Percentiles rank a stretch among this genome's conserved stretches.
Evolutionary conservation across 2,113 vertebrate species (phyloP).

Genomic region (Gymnocephalus cernua): DNA sequence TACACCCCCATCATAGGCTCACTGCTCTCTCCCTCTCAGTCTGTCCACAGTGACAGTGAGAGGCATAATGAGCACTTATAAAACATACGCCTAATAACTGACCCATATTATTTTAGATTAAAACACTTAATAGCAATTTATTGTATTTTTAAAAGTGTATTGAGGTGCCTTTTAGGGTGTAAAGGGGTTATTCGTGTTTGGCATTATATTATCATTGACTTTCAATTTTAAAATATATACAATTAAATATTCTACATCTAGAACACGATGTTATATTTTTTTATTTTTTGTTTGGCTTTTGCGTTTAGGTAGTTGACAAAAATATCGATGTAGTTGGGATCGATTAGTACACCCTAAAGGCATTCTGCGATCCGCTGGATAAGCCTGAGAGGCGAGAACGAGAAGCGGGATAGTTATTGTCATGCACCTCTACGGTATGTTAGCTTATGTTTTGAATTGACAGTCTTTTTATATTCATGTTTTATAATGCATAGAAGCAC

Average conservation of each 20-base stretch:
- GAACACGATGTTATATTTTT: background rate
- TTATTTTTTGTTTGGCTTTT: background rate
- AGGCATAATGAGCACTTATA: background rate
- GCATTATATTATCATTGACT: background rate
- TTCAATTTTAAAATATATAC: background rate
- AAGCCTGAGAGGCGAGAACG: conserved; percentile 57
- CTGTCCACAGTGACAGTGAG: too few species aligned
- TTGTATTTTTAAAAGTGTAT: background rate
- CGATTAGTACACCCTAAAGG: conserved; percentile 13
- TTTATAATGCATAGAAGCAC: background rate
- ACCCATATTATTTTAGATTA: background rate
- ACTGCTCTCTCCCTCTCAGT: background rate
- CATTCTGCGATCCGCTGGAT: conserved; percentile 53
- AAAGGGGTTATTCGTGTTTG: background rate
- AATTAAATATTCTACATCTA: background rate
- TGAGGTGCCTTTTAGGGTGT: background rate
- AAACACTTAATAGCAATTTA: background rate
- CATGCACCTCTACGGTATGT: conserved; percentile 7
- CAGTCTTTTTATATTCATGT: background rate
- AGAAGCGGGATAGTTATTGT: conserved; percentile 58
- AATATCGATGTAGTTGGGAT: conserved; percentile 53
- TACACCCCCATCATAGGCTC: conserved; percentile 64
- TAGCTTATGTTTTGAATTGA: background rate
- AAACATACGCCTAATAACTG: background rate
- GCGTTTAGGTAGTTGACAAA: background rate